These are phyloP conservation scores for Steinernema khuongi DNA, from an alignment of 1,140 invertebrate species.

Conservation along the genomic window DNA sequence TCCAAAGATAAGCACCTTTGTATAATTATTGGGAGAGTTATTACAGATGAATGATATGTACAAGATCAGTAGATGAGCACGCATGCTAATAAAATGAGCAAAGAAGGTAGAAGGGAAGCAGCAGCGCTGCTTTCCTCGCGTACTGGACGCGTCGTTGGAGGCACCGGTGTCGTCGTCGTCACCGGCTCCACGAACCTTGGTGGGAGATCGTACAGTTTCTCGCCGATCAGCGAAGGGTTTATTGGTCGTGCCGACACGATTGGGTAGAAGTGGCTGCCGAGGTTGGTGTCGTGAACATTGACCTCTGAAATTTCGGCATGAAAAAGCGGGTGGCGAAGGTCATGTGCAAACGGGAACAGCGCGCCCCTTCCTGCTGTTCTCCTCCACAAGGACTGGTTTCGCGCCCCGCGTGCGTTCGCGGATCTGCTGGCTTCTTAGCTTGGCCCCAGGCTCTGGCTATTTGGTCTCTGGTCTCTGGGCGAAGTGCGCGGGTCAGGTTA, in stretches of 20 bases:
- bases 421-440: neutral
- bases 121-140: neutral
- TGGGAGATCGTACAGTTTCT: constrained; percentile 42
- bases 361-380: no score
- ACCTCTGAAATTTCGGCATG: constrained; percentile 36
- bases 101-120: neutral
- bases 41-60: constrained; percentile 24
- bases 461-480: no score
- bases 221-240: constrained; percentile 45
- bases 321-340: neutral
- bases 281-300: constrained; percentile 44
- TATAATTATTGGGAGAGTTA: neutral
- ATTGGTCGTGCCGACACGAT: constrained; percentile 44
- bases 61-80: constrained; percentile 6
- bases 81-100: neutral
- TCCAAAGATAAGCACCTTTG: neutral
- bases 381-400: no score
- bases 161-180: neutral
- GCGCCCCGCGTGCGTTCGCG: no score
- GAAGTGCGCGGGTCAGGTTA: neutral
- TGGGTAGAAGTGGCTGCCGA: constrained; percentile 43
- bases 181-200: constrained; percentile 28
- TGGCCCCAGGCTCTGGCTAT: no score
- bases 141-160: neutral
- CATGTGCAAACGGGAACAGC: no score